phyloP scores from a whole-genome alignment of 2,797 vertebrate genomes.

The Sebastes hopkinsi region DNA sequence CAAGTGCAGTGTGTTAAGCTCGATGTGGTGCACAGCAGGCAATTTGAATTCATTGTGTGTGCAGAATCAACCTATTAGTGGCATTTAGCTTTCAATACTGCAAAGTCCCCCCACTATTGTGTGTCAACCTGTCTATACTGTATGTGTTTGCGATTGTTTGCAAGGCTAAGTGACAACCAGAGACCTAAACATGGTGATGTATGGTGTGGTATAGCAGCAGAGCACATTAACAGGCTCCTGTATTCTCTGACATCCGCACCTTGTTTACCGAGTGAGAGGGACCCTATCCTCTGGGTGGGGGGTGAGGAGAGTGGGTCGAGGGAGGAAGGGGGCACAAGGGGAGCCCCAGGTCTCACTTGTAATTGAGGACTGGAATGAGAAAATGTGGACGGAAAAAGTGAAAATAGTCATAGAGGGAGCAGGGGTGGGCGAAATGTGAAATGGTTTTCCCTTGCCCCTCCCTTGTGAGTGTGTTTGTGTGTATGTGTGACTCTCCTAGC shows the following conservation, averaged over 20 bases:
- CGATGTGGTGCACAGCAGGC: constrained; percentile 31
- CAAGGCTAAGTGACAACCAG: constrained; percentile 30
- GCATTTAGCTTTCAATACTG: constrained; percentile 44
- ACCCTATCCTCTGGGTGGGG: constrained; percentile 27
- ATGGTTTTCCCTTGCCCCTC: constrained; percentile 6
- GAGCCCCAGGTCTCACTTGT: constrained; percentile 48
- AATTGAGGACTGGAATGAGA: constrained; percentile 67
- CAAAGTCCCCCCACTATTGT: constrained; percentile 10
- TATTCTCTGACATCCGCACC: constrained; percentile 47
- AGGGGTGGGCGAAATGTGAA: constrained; percentile 35
- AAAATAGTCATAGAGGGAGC: constrained; percentile 35
- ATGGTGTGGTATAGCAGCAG: constrained; percentile 4
- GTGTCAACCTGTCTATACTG: background rate
- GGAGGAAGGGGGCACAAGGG: background rate
- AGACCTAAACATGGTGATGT: constrained; percentile 25
- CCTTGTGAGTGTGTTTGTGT: background rate
- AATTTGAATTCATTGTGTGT: constrained; percentile 63
- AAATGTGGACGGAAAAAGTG: constrained; percentile 50
- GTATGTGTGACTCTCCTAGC: background rate
- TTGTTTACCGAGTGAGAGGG: constrained; percentile 52
- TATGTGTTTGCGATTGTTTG: constrained; percentile 13
- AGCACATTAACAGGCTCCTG: constrained; percentile 30
- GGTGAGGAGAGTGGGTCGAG: background rate
- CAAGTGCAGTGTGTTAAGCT: constrained; percentile 43
- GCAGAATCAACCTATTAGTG: constrained; percentile 60